phyloP scores from a whole-genome alignment of 2,888 invertebrate genomes.

The Malthinus seriepunctatus region DNA sequence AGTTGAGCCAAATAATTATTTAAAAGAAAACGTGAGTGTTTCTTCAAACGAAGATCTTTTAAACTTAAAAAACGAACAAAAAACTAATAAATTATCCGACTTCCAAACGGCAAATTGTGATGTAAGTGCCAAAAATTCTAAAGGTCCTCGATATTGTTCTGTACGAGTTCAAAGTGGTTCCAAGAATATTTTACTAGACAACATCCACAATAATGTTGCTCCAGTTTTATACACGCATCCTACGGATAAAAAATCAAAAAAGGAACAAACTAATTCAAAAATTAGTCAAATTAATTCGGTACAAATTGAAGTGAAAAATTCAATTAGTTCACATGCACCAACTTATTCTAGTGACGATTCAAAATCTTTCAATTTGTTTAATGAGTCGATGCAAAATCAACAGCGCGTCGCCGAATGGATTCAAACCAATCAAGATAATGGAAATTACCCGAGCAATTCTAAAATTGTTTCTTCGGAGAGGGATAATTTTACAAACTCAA shows the following conservation, averaged over 20 bases:
- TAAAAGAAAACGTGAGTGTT: slow-evolving; percentile 30
- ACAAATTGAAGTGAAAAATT: slow-evolving; percentile 1
- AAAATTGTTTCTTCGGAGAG: slow-evolving; percentile 50
- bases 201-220: slow-evolving; percentile 71
- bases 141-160: slow-evolving; percentile 76
- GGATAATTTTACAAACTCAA: slow-evolving; percentile 52
- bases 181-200: slow-evolving; percentile 79
- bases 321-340: slow-evolving; percentile 14
- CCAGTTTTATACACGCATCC: slow-evolving; percentile 73
- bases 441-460: slow-evolving; percentile 54
- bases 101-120: slow-evolving; percentile 39
- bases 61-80: background rate
- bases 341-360: slow-evolving; percentile 37
- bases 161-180: slow-evolving; percentile 77
- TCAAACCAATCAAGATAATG: slow-evolving; percentile 57
- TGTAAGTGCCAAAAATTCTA: slow-evolving; percentile 37
- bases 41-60: slow-evolving; percentile 1
- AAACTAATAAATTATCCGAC: slow-evolving; percentile 6
- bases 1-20: slow-evolving; percentile 52
- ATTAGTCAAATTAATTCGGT: background rate
- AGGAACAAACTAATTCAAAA: slow-evolving; percentile 16
- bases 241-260: slow-evolving; percentile 29
- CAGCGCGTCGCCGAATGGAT: slow-evolving; percentile 75
- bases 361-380: slow-evolving; percentile 28
- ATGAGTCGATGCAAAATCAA: slow-evolving; percentile 43